phyloP scores from a whole-genome alignment of 2,113 vertebrate genomes.

The Antigone vipio region DNA sequence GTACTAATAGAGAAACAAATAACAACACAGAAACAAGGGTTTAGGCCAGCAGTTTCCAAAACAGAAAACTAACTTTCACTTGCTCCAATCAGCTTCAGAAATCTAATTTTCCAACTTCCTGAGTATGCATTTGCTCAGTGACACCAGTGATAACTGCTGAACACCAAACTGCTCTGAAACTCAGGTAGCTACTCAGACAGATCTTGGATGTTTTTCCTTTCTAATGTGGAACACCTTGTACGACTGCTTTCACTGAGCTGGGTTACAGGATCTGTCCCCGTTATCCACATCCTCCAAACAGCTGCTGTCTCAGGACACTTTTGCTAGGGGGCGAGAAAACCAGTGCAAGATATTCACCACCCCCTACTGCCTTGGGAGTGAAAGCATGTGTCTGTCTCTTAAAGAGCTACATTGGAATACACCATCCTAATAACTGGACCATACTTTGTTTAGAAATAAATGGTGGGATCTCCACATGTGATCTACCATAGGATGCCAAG shows the following conservation, averaged over 20 bases:
- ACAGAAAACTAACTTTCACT: neutral
- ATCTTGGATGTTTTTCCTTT: neutral
- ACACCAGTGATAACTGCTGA: neutral
- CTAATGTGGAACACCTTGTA: neutral
- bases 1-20: neutral
- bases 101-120: neutral
- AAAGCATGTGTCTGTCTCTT: neutral
- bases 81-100: neutral
- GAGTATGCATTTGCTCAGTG: neutral
- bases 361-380: neutral
- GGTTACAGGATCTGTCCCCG: fast-evolving
- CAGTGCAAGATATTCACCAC: neutral
- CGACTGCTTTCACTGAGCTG: neutral
- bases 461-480: neutral
- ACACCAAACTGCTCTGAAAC: neutral
- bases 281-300: neutral
- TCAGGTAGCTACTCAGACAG: neutral
- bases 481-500: neutral
- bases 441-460: neutral
- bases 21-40: neutral
- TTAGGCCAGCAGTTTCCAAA: neutral
- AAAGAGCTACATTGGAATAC: neutral
- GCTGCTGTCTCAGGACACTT: neutral
- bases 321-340: neutral
- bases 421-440: neutral